These are phyloP conservation scores for Mormoops blainvillei DNA, from an alignment of 2,113 vertebrate species.

Conservation along the genomic window DNA sequence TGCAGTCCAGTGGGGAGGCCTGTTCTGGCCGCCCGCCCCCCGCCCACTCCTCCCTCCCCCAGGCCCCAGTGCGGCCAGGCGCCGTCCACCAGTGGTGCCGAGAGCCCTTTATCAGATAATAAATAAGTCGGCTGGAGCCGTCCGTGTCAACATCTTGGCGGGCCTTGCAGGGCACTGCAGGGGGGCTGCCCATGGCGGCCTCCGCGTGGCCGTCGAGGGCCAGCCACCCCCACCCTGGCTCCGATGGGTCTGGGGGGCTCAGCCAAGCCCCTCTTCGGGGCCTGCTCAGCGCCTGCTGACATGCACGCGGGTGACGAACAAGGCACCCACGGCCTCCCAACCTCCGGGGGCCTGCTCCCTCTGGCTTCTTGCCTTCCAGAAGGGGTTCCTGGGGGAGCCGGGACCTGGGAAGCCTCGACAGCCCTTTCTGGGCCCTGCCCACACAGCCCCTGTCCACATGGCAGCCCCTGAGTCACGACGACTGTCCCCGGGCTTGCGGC, in stretches of 20 bases:
- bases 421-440: background rate
- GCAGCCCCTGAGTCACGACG: accelerated
- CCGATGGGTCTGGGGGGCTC: background rate
- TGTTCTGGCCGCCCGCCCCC: background rate
- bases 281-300: background rate
- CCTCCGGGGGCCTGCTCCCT: background rate
- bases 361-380: background rate
- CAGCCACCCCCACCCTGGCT: background rate
- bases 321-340: background rate
- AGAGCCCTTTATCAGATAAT: constrained; percentile 75
- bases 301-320: accelerated
- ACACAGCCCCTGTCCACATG: accelerated
- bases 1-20: background rate
- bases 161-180: constrained; percentile 52
- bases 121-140: constrained; percentile 84
- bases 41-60: background rate
- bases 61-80: constrained; percentile 59
- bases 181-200: background rate
- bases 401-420: background rate
- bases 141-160: constrained; percentile 79
- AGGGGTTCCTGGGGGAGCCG: accelerated
- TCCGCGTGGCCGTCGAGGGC: background rate
- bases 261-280: background rate
- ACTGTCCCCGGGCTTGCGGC: accelerated
- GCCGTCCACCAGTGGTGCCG: constrained; percentile 54